Percentiles rank a stretch among this genome's conserved stretches.
phyloP scores from a whole-genome alignment of 2,797 vertebrate species.

The Kryptolebias ocellatus region DNA sequence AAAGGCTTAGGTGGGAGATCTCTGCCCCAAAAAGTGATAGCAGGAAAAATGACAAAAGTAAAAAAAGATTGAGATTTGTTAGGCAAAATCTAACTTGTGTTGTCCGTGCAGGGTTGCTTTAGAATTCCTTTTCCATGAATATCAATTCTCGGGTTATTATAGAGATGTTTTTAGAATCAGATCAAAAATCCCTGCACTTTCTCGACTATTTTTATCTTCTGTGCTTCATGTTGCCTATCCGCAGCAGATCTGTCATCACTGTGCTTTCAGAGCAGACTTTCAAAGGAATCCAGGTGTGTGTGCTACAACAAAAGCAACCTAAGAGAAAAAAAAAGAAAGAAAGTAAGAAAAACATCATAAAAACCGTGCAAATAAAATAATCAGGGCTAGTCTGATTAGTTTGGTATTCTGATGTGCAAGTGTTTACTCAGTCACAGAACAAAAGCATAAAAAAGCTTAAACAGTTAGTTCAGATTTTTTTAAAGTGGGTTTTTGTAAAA shows the following conservation, averaged over 20 bases:
- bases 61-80: constrained; percentile 30
- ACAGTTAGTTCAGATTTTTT: no score
- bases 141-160: constrained; percentile 28
- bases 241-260: constrained; percentile 43
- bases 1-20: constrained; percentile 48
- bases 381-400: no score
- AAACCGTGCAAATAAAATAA: no score
- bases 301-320: no score
- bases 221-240: constrained; percentile 25
- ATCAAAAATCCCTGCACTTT: constrained; percentile 42
- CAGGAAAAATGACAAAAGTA: constrained; percentile 30
- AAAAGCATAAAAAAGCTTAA: no score
- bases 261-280: background rate
- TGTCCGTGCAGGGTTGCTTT: constrained; percentile 33
- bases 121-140: constrained; percentile 28
- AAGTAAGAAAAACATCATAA: no score
- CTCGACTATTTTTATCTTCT: constrained; percentile 31
- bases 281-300: background rate
- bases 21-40: constrained; percentile 38
- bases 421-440: no score
- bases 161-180: constrained; percentile 42
- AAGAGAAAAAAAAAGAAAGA: no score
- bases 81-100: constrained; percentile 29
- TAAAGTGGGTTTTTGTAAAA: no score
- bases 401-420: no score